Base-by-base conservation (phyloP, 2,113 vertebrate genomes). In the Colistium nudipinnis region DNA sequence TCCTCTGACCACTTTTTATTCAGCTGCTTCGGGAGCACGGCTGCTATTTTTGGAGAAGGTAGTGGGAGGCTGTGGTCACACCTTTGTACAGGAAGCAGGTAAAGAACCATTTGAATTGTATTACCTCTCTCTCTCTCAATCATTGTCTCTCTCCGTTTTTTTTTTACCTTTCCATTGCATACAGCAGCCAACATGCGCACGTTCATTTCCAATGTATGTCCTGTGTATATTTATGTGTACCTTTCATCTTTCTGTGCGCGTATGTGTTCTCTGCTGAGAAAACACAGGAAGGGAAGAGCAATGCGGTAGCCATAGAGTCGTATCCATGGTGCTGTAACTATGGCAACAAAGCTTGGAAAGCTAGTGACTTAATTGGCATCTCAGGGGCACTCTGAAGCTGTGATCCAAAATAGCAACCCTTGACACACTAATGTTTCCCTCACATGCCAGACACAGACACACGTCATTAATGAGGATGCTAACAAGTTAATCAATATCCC, bases 341-440 rank as follows among this genome's bases (percentile, higher is more conserved):
- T 92, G 84, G 93, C 88, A 91, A 94, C 93, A 89, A 91, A 88
- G 88, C 91, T 87, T 76, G 81, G 86, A 86, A 93, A 91, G 87
- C 90, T 49, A 83, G 88, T 54, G 85, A 88, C 85, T 87, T 92
- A 92, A 92, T 92, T 92, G 91, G 81, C 87, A 84, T 90, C 88
- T 89, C 73, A 10, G 80, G 83, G 70, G 83, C 82, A 20, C 81
- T 75, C 67, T 56, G 85, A 83, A 86, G 67, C 84, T 70, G 77
- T 27, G 86, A 80, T 89, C 90, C 84, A 90, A 91, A 93, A 94
- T 91, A 92, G 91, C 83, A 92, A 88, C 89, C 83, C 88, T 83
- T 86, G 87, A 91, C 92, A 91, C 89, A 87, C 65, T 87, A 87
- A 91, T 88, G 89, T 85, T 84, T 77, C 81, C 65, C 66, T 83